Evolutionary conservation across 2,888 invertebrate species (phyloP), one percentile per base, ranked within the genome.

Genomic region (Tinea trinotella): DNA sequence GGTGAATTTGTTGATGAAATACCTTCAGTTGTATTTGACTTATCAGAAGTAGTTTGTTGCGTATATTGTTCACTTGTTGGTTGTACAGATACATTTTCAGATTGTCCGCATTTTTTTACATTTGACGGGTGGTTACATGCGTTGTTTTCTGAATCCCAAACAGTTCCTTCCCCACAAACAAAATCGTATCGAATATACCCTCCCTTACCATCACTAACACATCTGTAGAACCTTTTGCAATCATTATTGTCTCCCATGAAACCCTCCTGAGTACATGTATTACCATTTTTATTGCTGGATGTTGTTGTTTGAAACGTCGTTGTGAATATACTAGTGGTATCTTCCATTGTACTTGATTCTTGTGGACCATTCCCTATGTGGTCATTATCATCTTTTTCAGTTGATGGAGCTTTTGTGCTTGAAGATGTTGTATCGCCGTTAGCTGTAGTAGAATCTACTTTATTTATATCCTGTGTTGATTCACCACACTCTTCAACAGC

Each of bases 211-310:
- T 88, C 82, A 54, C 81, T 77, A 15, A 93, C 92, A 71, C 93
- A 93, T 59, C 93, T 85, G 66, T 92, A 91, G 76, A 93, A 93
- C 66, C 90, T 91, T 54, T 83, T 89, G 64, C 93, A 93, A 65
- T 93, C 87, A 52, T 80, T 75, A 18, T 87, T 76, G 71, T 93
- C 88, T 12, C 89, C 88, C 67, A 89, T 87, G 73, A 92, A 93
- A 52, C 93, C 93, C 70, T 90, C 91, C 59, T 74, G 70, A 50
- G 72, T 71, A 64, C 92, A 92, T 55, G 59, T 56, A 35, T 56
- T 56, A 20, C 48, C 50, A 12, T 50, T 19, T 3, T 53, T 13
- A 40, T 36, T 15, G 10, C 3, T 9, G 2, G 10, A 10, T 5
- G 20, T 13, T 13, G 52, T 22, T 40, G 40, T 34, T 9, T 13